Base-by-base conservation (phyloP, 2,113 vertebrate species). In the Trachemys scripta region DNA sequence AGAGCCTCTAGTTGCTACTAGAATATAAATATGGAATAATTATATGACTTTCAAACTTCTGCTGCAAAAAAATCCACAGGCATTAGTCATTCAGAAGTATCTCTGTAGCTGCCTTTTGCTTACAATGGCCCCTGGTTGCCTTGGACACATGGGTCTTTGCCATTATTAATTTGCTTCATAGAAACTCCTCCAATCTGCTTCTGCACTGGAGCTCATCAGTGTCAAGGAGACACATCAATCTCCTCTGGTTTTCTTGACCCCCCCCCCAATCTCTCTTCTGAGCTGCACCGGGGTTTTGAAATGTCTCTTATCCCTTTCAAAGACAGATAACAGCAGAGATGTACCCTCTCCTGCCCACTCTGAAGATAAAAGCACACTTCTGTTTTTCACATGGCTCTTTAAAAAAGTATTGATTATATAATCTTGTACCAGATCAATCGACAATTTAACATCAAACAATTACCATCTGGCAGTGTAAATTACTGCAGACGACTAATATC, bases 261-360 rank as follows among this genome's bases (percentile, higher is more conserved):
- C 47, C 49, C 10, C 42, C 16, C 38, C 1, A 10, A 72, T 82
- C 47, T 62, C 38, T 42, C 69, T 49, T 56, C 2, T 0, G 1
- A 51, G 14, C 42, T 22, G 38, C 86, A 4, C 0, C 0, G 69
- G n/a, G 5, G 16, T 0, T 0, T 0, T 1, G 0, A 24, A 56
- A 51, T n/a, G 83, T 75, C 54, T 57, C 45, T 87, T 54, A 42
- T 82, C 49, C n/a, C 38, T 45, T 72, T 5, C 0, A 3, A 72
- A 86, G 12, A 53, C 24, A 85, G 86, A 35, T 27, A 53, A 45
- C 59, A 62, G 27, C 57, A 88, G 79, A 38, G 53, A 50, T 27
- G 78, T 87, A 78, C 90, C 76, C 49, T 88, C 51, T 84, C 45
- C 38, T 90, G 78, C 87, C 82, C 54, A 22, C 0, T 0, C 5